Evolutionary conservation across 2,797 vertebrate species (phyloP), one percentile per base, ranked within the genome.

Genomic region (Valencia hispanica): DNA sequence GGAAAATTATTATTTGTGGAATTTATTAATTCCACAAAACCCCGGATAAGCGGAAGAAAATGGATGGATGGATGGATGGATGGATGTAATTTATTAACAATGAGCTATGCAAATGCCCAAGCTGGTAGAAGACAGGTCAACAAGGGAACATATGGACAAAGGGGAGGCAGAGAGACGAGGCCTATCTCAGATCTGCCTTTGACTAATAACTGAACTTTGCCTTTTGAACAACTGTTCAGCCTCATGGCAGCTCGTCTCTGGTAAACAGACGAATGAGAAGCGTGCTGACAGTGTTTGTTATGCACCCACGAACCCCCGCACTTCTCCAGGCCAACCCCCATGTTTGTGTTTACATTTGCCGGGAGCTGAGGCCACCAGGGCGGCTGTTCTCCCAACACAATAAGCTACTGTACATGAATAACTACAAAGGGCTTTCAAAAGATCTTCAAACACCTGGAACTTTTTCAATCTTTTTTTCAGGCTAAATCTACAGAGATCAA

Each of bases 11-110:
- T 73, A 82, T 61, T 45, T 51, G n/a, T n/a, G 74, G 72, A 83
- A 88, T 88, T 86, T 11, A 89, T 90, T 87, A 81, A 88, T 83
- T 65, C n/a, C n/a, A n/a, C n/a, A n/a, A n/a, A n/a, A n/a, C n/a
- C n/a, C n/a, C n/a, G n/a, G n/a, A n/a, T n/a, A n/a, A n/a, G n/a
- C n/a, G n/a, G n/a, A n/a, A n/a, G n/a, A n/a, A n/a, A n/a, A n/a
- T n/a, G n/a, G n/a, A n/a, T n/a, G n/a, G n/a, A n/a, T n/a, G n/a
- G n/a, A n/a, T n/a, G n/a, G n/a, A n/a, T n/a, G n/a, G n/a, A n/a
- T n/a, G n/a, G n/a, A n/a, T n/a, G n/a, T n/a, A n/a, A n/a, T n/a
- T n/a, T n/a, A n/a, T n/a, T n/a, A n/a, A n/a, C n/a, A n/a, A n/a
- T n/a, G n/a, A 45, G 34, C 47, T 61, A 61, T 70, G 61, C 22